Percentiles rank a stretch among this genome's conserved stretches.
Conservation (phyloP, 2,113 vertebrate species). For the Brachirus orientalis region DNA sequence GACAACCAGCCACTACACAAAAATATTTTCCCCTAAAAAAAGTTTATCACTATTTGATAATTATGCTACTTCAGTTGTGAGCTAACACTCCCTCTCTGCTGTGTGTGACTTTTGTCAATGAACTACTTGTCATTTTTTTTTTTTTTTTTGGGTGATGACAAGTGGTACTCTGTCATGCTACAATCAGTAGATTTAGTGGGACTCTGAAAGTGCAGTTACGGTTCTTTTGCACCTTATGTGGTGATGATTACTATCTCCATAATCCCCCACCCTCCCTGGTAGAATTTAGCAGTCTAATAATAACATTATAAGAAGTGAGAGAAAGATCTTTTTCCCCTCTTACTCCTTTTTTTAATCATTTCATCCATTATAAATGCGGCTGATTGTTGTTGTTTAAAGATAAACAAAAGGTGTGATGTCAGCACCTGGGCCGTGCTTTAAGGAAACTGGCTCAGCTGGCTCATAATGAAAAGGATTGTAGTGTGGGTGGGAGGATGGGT, state of each 20-base stretch:
- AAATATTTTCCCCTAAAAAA: neutral
- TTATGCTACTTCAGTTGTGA: no score
- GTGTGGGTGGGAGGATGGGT: slow-evolving; percentile 1
- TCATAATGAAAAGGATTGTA: slow-evolving; percentile 25
- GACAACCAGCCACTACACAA: neutral
- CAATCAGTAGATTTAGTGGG: no score
- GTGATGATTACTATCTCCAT: neutral
- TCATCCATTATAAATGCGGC: slow-evolving; percentile 15
- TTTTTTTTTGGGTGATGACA: no score
- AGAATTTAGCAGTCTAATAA: slow-evolving; percentile 26
- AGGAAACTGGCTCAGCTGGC: slow-evolving; percentile 41
- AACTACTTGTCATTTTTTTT: no score
- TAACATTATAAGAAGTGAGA: slow-evolving; percentile 19
- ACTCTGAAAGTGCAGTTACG: no score
- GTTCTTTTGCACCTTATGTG: no score
- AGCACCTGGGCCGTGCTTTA: slow-evolving; percentile 33
- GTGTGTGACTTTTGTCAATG: no score
- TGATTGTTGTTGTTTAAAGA: slow-evolving; percentile 24
- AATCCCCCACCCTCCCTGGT: neutral
- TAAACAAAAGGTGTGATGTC: slow-evolving; percentile 22
- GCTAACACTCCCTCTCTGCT: no score
- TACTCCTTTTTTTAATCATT: slow-evolving; percentile 5
- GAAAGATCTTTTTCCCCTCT: slow-evolving; percentile 7
- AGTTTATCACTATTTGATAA: neutral
- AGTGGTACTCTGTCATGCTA: no score